Evolutionary conservation across 2,888 invertebrate genomes (phyloP), one percentile per base, ranked within the genome.

Genomic region (Salticus scenicus): DNA sequence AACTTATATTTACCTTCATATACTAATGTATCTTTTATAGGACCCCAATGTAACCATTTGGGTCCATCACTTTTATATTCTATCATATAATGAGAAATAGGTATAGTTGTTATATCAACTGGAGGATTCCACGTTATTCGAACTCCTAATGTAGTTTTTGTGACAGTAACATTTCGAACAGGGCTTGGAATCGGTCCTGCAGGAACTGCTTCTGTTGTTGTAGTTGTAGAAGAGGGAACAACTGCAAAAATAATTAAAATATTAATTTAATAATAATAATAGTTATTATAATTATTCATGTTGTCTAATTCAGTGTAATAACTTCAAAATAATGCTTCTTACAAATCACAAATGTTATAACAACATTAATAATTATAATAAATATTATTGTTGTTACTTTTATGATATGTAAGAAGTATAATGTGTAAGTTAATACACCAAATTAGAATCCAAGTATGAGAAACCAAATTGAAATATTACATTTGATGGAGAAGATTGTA

Each of bases 171-270:
- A 92, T 98, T 98, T 89, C 95, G 94, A 37, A 98, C 98, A 71
- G 96, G 95, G 90, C 96, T 95, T 74, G 98, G 97, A 92, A 95
- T 95, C 84, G 97, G 97, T 92, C 97, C 98, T 97, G 91, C 41
- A 90, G 87, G 88, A 66, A 88, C 84, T 63, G 89, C 73, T 67
- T 88, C 57, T 74, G 79, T 87, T 81, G 84, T 70, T 63, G 89
- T 64, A 71, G 88, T 63, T 74, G 78, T 88, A 82, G 82, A 67
- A 75, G 76, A n/a, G n/a, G n/a, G n/a, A n/a, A n/a, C 33, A 79
- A 84, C 84, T 87, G 80, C 17, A 69, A 71, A 69, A 72, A n/a
- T 41, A 30, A 66, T 66, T 7, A 24, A 33, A 17, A 17, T 27
- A 1, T 8, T 37, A 10, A 75, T 66, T 33, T 12, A 33, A 1